Conservation (phyloP, 2,113 vertebrate species). For the Haplotaxodon microlepis region DNA sequence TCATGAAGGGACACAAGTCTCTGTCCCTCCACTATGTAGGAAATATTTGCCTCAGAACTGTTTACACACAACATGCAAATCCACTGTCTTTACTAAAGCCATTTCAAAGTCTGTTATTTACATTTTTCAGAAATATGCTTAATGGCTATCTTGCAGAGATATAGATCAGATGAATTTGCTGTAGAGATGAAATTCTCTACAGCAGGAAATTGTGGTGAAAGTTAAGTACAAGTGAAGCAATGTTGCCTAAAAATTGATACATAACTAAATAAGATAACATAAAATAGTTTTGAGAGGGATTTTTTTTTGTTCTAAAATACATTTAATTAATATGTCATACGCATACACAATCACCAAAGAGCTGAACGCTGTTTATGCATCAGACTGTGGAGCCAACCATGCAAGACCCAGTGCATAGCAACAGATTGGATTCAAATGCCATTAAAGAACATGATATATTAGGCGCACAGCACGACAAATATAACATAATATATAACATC, state of each 20-base stretch:
- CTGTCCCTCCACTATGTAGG: background rate
- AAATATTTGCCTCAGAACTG: background rate
- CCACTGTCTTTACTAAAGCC: background rate
- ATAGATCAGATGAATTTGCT: background rate
- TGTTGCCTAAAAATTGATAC: background rate
- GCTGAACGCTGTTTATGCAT: background rate
- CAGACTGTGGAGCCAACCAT: background rate
- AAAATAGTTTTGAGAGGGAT: background rate
- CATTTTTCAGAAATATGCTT: background rate
- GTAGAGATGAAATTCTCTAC: background rate
- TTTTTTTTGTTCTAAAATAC: background rate
- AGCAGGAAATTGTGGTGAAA: background rate
- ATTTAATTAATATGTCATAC: background rate
- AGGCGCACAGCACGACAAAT: background rate
- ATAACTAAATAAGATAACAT: background rate
- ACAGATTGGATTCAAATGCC: background rate
- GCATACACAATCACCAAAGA: background rate
- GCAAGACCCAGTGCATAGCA: background rate
- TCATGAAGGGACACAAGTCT: background rate
- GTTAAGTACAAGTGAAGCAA: background rate
- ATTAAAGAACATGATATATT: background rate
- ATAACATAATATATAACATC: background rate
- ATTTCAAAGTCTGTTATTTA: background rate
- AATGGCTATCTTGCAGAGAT: background rate
- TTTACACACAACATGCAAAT: background rate